Conservation (phyloP, 2,797 vertebrate species). For the Gymnothorax javanicus region DNA sequence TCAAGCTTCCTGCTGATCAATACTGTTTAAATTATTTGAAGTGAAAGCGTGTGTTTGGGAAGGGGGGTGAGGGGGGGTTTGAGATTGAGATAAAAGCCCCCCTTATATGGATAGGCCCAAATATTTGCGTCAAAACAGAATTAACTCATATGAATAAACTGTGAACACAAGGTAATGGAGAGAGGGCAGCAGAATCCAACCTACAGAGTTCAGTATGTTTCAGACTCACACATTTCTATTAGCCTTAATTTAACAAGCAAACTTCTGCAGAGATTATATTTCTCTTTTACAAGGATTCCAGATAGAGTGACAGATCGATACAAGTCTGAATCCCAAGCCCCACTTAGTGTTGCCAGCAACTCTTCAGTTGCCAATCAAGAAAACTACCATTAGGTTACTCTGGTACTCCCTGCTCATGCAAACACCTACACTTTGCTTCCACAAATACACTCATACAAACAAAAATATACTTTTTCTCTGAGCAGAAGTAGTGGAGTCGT, state of each 20-base stretch:
- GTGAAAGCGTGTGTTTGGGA: not conserved
- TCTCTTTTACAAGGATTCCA: too few species aligned
- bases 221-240: not conserved
- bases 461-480: not conserved
- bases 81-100: not conserved
- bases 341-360: too few species aligned
- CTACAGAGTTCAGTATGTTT: not conserved
- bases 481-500: constrained; percentile 15
- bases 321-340: too few species aligned
- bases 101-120: not conserved
- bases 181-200: not conserved
- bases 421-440: constrained; percentile 2
- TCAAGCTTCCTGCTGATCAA: not conserved
- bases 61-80: not conserved
- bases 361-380: too few species aligned
- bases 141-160: not conserved
- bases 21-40: constrained; percentile 17
- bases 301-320: too few species aligned
- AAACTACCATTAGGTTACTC: too few species aligned
- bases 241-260: too few species aligned
- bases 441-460: not conserved
- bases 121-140: not conserved
- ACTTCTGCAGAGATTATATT: too few species aligned
- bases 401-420: not conserved
- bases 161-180: not conserved